These are phyloP conservation scores for Xestoiulus laeticollis DNA, from an alignment of 2,888 invertebrate species.

Conservation along the genomic window DNA sequence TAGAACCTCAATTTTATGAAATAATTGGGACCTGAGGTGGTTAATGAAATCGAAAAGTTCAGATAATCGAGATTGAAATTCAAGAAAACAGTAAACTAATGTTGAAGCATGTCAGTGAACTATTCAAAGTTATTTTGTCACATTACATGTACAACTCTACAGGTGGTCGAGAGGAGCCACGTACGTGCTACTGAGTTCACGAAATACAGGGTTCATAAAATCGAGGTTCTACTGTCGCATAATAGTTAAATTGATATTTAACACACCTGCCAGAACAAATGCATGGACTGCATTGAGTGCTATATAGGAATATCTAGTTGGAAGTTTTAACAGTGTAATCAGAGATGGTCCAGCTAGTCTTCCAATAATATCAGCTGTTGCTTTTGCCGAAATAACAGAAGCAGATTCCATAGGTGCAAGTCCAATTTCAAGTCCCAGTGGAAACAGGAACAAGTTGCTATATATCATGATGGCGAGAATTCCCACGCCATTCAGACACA, in stretches of 20 bases:
- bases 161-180: no score
- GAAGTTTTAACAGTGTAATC: conserved; percentile 41
- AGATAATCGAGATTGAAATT: no score
- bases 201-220: no score
- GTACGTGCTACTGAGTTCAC: no score
- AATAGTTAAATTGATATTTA: neutral
- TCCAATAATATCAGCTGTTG: conserved; percentile 50
- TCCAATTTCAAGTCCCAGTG: conserved; percentile 52
- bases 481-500: neutral
- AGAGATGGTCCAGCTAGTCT: conserved; percentile 47
- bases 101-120: no score
- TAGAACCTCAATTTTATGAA: no score
- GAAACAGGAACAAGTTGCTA: conserved; percentile 42
- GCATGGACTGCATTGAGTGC: neutral
- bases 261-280: conserved; percentile 1
- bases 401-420: conserved; percentile 53
- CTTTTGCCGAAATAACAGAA: conserved; percentile 39
- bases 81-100: no score
- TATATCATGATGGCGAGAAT: conserved; percentile 43
- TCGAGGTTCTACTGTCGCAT: no score
- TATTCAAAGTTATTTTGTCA: no score
- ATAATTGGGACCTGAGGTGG: no score
- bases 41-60: no score
- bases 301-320: conserved; percentile 2
- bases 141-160: no score